Conservation (phyloP, 1,140 invertebrate genomes). For the Brachionus manjavacas region DNA sequence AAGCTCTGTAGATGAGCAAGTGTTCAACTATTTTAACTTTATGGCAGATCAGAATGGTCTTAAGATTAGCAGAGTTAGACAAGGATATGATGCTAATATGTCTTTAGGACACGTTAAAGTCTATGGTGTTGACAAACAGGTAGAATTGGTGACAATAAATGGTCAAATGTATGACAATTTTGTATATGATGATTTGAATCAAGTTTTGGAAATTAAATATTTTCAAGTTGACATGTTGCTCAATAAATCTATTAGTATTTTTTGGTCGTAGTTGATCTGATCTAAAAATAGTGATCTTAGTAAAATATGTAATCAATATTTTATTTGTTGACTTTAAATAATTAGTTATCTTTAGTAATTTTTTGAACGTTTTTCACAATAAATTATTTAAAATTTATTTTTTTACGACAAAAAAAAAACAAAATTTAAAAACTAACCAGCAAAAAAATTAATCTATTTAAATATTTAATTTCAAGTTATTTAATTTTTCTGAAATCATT, state of each 20-base stretch:
- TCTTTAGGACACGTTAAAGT: not conserved
- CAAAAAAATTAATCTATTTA: no score
- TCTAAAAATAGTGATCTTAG: not conserved
- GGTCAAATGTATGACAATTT: slow-evolving; percentile 9
- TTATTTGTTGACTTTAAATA: not conserved
- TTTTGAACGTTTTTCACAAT: slow-evolving; percentile 1
- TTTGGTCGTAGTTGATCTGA: not conserved
- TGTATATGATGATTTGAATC: not conserved
- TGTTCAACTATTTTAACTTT: slow-evolving; percentile 32
- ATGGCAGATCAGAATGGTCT: not conserved
- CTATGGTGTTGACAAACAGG: not conserved
- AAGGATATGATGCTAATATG: not conserved
- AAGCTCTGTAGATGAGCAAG: not conserved
- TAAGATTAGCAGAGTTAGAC: not conserved
- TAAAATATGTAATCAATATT: slow-evolving; percentile 1
- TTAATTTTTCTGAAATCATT: no score
- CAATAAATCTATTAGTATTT: not conserved
- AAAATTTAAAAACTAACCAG: no score
- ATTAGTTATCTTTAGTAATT: not conserved
- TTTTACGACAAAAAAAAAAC: not conserved
- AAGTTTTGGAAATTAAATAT: not conserved
- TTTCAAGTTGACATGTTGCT: not conserved
- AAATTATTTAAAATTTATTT: not conserved
- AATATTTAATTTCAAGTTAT: no score
- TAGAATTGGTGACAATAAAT: not conserved